Evolutionary conservation across 2,888 invertebrate genomes (phyloP).

Genomic region (Zygogramma bicolorata): DNA sequence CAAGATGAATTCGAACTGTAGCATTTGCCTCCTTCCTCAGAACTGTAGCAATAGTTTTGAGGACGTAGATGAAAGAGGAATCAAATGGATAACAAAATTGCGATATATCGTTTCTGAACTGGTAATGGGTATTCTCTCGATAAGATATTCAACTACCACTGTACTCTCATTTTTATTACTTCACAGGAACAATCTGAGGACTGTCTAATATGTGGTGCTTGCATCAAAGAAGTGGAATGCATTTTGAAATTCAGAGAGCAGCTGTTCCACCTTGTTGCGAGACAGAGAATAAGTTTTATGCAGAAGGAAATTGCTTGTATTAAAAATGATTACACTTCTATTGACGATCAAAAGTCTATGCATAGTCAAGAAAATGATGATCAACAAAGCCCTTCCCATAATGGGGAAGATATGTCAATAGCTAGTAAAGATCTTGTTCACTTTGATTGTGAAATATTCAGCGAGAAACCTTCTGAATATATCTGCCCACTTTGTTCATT

Average conservation of each 20-base stretch:
- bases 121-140: constrained; percentile 25
- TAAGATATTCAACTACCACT: not conserved
- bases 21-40: constrained; percentile 25
- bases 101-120: constrained; percentile 39
- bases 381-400: not conserved
- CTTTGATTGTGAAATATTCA: too few relatives aligned
- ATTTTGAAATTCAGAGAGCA: constrained; percentile 40
- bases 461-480: not conserved
- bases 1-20: constrained; percentile 5
- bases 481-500: not conserved
- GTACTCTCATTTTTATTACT: not conserved
- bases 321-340: not conserved
- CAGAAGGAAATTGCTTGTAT: not conserved
- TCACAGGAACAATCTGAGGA: constrained; percentile 42
- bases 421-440: not conserved
- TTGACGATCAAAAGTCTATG: not conserved
- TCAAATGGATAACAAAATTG: constrained; percentile 38
- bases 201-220: constrained; percentile 41
- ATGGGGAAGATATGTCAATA: not conserved
- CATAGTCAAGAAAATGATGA: not conserved
- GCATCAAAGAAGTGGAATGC: constrained; percentile 38
- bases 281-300: not conserved
- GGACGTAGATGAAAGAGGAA: constrained; percentile 32
- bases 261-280: not conserved
- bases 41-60: constrained; percentile 11